These are phyloP conservation scores for Machimus rusticus DNA, from an alignment of 2,888 invertebrate genomes.

Conservation along the genomic window DNA sequence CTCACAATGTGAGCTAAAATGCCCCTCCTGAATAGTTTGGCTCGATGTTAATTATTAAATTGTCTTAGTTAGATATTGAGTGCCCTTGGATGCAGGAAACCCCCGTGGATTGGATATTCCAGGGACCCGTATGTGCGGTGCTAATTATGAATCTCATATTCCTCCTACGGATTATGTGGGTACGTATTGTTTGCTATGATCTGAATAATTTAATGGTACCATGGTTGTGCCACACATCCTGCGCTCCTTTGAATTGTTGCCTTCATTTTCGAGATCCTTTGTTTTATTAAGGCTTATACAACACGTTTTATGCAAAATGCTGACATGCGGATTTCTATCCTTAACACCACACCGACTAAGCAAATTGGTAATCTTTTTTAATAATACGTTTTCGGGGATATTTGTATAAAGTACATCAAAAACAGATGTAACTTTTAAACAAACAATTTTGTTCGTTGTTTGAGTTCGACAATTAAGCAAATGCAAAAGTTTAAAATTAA, in stretches of 20 bases:
- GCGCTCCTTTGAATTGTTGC: neutral
- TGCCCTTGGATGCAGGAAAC: conserved; percentile 85
- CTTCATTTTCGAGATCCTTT: neutral
- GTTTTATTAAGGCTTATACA: neutral
- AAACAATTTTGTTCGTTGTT: neutral
- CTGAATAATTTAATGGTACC: neutral
- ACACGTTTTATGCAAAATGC: neutral
- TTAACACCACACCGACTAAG: neutral
- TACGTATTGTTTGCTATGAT: conserved; percentile 62
- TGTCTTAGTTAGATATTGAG: conserved; percentile 63
- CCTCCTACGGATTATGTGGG: conserved; percentile 88
- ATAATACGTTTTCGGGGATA: neutral
- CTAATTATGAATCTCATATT: conserved; percentile 84
- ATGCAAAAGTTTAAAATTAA: no score
- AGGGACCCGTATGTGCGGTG: conserved; percentile 82
- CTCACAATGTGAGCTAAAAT: conserved; percentile 33
- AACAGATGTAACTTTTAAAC: neutral
- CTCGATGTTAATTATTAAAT: neutral
- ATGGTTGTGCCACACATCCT: neutral
- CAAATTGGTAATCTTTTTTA: neutral
- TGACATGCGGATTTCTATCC: neutral
- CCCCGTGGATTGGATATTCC: conserved; percentile 86
- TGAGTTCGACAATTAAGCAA: neutral
- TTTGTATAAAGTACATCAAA: neutral
- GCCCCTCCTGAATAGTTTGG: neutral